phyloP scores from a whole-genome alignment of 2,888 invertebrate genomes.

The Morpho deidamia region DNA sequence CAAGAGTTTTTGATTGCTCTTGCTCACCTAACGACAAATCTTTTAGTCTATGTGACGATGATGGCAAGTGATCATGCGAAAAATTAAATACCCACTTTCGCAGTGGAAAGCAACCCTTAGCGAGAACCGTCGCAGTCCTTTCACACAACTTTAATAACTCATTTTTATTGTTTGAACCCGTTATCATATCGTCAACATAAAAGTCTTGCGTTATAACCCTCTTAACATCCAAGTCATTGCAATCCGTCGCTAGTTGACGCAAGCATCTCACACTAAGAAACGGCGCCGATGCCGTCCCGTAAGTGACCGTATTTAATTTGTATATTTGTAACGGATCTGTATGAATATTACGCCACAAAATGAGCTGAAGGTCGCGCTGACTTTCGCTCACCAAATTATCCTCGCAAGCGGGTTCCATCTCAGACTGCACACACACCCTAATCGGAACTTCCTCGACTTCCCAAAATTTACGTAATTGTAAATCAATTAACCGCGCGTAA shows the following conservation, averaged over 20 bases:
- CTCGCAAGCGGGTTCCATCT: not conserved
- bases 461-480: not conserved
- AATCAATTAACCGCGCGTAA: not conserved
- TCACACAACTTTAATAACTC: not conserved
- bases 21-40: conserved; percentile 5
- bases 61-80: not conserved
- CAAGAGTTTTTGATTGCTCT: conserved; percentile 17
- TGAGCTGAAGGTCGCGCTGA: conserved; percentile 19
- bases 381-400: conserved; percentile 3
- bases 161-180: conserved; percentile 15
- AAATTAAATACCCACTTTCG: conserved; percentile 18
- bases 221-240: conserved; percentile 9
- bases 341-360: conserved; percentile 9
- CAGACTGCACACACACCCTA: not conserved
- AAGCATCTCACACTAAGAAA: conserved; percentile 33
- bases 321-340: conserved; percentile 20
- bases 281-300: conserved; percentile 33
- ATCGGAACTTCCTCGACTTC: not conserved
- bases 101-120: conserved; percentile 16
- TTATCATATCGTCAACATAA: conserved; percentile 31
- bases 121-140: not conserved
- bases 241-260: conserved; percentile 27
- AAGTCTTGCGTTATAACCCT: conserved; percentile 25
- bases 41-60: not conserved
- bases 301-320: conserved; percentile 22